These are phyloP conservation scores for Triplophysa yarkandensis DNA, from an alignment of 2,797 vertebrate species.

Conservation along the genomic window DNA sequence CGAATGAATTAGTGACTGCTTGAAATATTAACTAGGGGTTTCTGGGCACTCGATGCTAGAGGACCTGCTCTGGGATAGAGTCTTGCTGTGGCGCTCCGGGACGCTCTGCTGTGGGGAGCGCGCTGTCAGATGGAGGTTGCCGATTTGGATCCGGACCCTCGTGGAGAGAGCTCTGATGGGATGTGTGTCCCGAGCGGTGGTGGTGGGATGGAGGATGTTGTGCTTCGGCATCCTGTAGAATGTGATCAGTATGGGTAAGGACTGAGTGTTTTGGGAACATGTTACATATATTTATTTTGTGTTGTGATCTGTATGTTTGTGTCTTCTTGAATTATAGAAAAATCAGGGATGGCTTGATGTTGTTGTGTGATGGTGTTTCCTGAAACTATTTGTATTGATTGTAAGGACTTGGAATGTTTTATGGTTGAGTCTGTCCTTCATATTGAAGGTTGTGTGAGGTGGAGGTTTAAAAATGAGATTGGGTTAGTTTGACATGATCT, in stretches of 20 bases:
- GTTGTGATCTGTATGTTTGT: not conserved
- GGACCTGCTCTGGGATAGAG: constrained; percentile 65
- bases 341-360: not conserved
- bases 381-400: constrained; percentile 9
- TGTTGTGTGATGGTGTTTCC: not conserved
- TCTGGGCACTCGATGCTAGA: constrained; percentile 69
- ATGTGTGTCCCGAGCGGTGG: constrained; percentile 66
- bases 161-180: constrained; percentile 63
- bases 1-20: constrained; percentile 67
- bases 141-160: constrained; percentile 64
- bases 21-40: constrained; percentile 68
- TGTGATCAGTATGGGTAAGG: constrained; percentile 69
- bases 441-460: not conserved
- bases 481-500: constrained; percentile 19
- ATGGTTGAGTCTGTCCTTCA: not conserved
- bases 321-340: not conserved
- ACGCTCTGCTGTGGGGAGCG: constrained; percentile 59
- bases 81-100: constrained; percentile 65
- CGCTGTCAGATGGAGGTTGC: constrained; percentile 70
- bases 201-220: constrained; percentile 59
- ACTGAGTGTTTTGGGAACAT: not conserved
- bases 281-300: not conserved
- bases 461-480: not conserved
- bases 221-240: constrained; percentile 67
- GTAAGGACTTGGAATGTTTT: constrained; percentile 1